A percentile compares a stretch with the other conserved stretches of the same genome.
These are phyloP conservation scores for Harpalus rufipes DNA, from an alignment of 2,888 invertebrate genomes.

Conservation along the genomic window DNA sequence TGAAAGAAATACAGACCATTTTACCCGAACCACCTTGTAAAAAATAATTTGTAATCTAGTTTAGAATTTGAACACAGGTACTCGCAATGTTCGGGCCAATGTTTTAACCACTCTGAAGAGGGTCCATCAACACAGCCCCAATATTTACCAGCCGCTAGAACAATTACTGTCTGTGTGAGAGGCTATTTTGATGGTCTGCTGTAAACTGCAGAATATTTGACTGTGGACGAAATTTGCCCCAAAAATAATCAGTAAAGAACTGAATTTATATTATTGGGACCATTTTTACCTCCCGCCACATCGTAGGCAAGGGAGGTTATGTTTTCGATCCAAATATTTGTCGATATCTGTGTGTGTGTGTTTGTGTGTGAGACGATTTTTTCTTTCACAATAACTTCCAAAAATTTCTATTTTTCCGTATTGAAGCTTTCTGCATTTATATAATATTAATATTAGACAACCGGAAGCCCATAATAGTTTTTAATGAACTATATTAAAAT, in stretches of 20 bases:
- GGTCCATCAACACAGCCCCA: neutral
- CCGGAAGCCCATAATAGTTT: too few species aligned
- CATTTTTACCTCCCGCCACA: too few species aligned
- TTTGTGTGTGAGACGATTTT: too few species aligned
- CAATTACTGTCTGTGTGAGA: neutral
- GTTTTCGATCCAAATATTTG: too few species aligned
- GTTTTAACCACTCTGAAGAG: slow-evolving; percentile 1
- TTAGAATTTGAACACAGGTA: slow-evolving; percentile 53
- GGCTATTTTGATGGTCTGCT: neutral
- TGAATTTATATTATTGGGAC: too few species aligned
- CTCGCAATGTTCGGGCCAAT: slow-evolving; percentile 23
- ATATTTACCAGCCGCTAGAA: neutral
- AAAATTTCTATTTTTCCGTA: too few species aligned
- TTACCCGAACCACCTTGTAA: slow-evolving; percentile 26
- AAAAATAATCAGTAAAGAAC: neutral
- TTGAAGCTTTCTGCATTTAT: too few species aligned
- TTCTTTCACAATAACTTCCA: too few species aligned
- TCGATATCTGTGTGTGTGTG: too few species aligned
- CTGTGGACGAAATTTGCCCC: neutral
- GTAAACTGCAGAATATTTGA: slow-evolving; percentile 12
- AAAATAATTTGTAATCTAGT: slow-evolving; percentile 41
- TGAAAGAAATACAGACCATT: slow-evolving; percentile 43
- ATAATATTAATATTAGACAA: too few species aligned
- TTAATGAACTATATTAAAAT: too few species aligned
- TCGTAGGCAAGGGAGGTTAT: too few species aligned